phyloP scores from a whole-genome alignment of 2,888 invertebrate genomes.

The Branchellion lobata region DNA sequence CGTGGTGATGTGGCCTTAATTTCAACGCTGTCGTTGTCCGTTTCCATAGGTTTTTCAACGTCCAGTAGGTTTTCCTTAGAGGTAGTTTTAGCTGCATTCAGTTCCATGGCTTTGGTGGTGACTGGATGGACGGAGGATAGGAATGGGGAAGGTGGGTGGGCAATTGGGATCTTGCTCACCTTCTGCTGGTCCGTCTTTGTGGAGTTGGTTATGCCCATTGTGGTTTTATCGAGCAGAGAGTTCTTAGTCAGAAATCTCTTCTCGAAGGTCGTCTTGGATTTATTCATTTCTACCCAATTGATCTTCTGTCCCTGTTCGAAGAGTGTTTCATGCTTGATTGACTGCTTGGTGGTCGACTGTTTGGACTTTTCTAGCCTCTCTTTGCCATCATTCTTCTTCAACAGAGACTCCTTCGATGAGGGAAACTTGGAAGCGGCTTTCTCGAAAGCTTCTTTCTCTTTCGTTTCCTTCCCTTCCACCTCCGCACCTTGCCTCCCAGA shows the following conservation, averaged over 20 bases:
- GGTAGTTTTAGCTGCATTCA: neutral
- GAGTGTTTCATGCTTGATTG: constrained; percentile 22
- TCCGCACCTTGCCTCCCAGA: neutral
- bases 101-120: neutral
- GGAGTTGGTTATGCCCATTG: neutral
- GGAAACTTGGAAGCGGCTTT: neutral
- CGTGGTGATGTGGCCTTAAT: constrained; percentile 6
- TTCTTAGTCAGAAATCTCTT: neutral
- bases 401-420: neutral
- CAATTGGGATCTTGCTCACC: neutral
- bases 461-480: neutral
- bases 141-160: neutral
- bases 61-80: neutral
- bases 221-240: neutral
- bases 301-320: constrained; percentile 28
- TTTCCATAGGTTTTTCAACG: neutral
- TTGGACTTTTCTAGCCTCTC: constrained; percentile 11
- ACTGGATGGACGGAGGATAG: neutral
- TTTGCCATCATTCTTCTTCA: neutral
- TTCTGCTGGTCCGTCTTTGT: neutral
- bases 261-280: constrained; percentile 19
- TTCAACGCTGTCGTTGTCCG: neutral
- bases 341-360: constrained; percentile 4
- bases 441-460: neutral
- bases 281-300: constrained; percentile 36